These are phyloP conservation scores for Brevimyrus niger DNA, from an alignment of 2,113 vertebrate genomes.

Conservation along the genomic window DNA sequence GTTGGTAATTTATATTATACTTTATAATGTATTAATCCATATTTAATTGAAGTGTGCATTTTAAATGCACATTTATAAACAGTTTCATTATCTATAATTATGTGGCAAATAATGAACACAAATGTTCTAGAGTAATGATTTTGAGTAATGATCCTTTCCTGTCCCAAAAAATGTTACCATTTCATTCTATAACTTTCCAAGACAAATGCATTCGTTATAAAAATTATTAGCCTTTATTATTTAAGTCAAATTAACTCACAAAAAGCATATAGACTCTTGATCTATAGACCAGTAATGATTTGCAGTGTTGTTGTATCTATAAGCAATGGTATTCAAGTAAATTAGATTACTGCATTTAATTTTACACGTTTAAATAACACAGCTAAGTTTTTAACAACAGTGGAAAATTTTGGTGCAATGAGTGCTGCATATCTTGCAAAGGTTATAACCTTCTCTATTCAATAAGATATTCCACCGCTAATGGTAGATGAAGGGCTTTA, in stretches of 20 bases:
- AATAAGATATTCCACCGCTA: neutral
- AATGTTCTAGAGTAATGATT: neutral
- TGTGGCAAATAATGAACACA: neutral
- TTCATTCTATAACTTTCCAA: neutral
- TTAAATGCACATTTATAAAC: conserved; percentile 7
- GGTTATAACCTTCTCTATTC: neutral
- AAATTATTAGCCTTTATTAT: neutral
- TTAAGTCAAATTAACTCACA: neutral
- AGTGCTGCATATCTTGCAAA: neutral
- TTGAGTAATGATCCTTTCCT: conserved; percentile 8
- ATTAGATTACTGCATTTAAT: neutral
- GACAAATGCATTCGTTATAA: neutral
- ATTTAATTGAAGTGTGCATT: conserved; percentile 9
- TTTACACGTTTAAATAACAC: neutral
- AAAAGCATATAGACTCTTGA: neutral
- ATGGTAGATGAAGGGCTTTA: neutral
- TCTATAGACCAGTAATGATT: neutral
- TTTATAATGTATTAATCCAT: neutral
- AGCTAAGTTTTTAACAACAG: neutral
- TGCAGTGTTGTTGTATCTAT: neutral
- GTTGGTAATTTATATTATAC: neutral
- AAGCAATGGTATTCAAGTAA: neutral
- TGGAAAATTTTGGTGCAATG: neutral
- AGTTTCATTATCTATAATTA: conserved; percentile 2
- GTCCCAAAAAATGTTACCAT: neutral